These are phyloP conservation scores for Rhaphigaster nebulosa DNA, from an alignment of 2,888 invertebrate genomes.

Conservation along the genomic window DNA sequence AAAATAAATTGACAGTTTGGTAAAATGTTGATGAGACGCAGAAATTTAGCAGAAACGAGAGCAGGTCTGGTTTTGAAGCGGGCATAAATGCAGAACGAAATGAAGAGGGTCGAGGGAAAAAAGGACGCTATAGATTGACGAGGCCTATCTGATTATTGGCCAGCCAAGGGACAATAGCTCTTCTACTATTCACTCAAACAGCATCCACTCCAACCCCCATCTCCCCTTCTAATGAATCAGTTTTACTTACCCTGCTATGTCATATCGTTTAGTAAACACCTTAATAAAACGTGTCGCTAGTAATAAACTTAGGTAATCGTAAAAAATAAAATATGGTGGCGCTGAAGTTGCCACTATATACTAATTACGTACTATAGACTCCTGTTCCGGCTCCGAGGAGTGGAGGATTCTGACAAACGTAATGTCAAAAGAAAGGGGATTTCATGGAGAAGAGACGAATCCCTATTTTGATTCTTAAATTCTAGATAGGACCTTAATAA, in stretches of 20 bases:
- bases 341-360: too few species aligned
- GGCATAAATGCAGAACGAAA: conserved; percentile 5
- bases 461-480: too few species aligned
- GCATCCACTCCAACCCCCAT: background rate
- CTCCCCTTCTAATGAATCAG: background rate
- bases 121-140: background rate
- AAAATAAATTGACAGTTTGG: background rate
- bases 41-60: background rate
- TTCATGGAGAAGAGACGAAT: too few species aligned
- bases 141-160: background rate
- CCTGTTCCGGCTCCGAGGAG: too few species aligned
- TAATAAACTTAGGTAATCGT: too few species aligned
- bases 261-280: background rate
- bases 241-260: background rate
- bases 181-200: background rate
- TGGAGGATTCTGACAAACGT: too few species aligned
- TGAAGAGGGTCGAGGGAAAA: background rate
- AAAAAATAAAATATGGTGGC: too few species aligned
- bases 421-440: too few species aligned
- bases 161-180: background rate
- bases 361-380: too few species aligned
- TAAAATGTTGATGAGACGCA: background rate
- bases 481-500: too few species aligned
- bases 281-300: background rate
- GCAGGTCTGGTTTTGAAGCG: conserved; percentile 1